Conservation (phyloP, 2,888 invertebrate species). For the Lepidocyrtoides sp. region DNA sequence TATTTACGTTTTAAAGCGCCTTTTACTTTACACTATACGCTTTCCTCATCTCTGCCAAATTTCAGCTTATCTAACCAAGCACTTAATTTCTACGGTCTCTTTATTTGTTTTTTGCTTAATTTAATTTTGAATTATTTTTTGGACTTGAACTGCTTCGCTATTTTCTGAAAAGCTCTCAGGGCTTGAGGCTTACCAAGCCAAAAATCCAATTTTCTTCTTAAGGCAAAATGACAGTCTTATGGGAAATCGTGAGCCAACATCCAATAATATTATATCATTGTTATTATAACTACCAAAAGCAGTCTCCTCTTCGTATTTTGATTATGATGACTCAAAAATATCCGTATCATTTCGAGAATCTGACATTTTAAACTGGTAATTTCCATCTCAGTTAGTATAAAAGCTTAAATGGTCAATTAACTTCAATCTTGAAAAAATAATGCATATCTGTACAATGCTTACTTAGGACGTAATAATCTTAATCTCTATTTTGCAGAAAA, state of each 20-base stretch:
- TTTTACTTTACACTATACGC: not conserved
- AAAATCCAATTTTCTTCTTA: conserved; percentile 37
- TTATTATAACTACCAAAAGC: not conserved
- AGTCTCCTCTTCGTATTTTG: not conserved
- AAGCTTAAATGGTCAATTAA: conserved; percentile 40
- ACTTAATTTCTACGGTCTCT: not conserved
- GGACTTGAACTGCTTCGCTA: not conserved
- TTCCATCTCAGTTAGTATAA: conserved; percentile 15
- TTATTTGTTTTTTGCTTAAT: not conserved
- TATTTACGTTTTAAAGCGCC: not conserved
- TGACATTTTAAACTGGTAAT: conserved; percentile 35
- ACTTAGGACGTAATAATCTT: not conserved
- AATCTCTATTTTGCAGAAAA: not conserved
- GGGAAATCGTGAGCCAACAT: not conserved
- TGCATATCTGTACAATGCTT: not conserved
- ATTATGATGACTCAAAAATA: not conserved
- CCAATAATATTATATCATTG: conserved; percentile 5
- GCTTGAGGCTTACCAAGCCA: not conserved
- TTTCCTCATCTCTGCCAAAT: not conserved
- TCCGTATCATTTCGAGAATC: conserved; percentile 16
- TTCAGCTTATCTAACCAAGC: not conserved
- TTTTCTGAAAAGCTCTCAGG: not conserved
- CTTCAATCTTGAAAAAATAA: conserved; percentile 43
- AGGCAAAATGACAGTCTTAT: conserved; percentile 9
- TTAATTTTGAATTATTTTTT: not conserved